phyloP scores from a whole-genome alignment of 2,888 invertebrate species.

The Lamellibrachia columna region DNA sequence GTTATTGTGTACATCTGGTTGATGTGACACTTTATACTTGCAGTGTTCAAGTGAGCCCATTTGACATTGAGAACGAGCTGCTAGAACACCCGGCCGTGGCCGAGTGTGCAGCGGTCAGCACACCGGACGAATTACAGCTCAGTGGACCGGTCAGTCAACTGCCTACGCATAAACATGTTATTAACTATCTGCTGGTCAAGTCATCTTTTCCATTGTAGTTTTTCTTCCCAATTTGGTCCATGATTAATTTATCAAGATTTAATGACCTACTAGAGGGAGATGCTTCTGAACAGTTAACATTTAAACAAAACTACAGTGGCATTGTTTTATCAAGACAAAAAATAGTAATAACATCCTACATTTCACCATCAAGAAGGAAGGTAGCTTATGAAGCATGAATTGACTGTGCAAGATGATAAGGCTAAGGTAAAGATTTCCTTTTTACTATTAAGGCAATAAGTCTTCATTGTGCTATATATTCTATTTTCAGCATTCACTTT shows the following conservation, averaged over 20 bases:
- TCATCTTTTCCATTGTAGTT: background rate
- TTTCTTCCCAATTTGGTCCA: background rate
- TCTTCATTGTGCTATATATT: background rate
- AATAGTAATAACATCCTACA: background rate
- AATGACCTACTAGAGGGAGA: background rate
- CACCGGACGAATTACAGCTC: conserved; percentile 60
- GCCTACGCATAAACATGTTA: no score
- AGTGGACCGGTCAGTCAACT: conserved; percentile 20
- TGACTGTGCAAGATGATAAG: no score
- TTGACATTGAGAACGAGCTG: conserved; percentile 68
- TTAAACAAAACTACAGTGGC: background rate
- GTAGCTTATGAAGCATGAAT: background rate
- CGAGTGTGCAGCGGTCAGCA: conserved; percentile 68
- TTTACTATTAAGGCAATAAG: no score
- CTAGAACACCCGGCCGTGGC: conserved; percentile 67
- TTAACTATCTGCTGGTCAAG: background rate
- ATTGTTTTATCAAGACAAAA: background rate
- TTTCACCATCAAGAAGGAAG: background rate
- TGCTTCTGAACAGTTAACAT: background rate
- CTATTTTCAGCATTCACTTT: background rate
- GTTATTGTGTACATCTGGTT: no score
- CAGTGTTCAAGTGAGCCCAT: conserved; percentile 68
- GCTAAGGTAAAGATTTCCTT: no score
- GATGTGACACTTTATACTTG: background rate
- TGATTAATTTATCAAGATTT: background rate